Base-by-base conservation (phyloP, 2,888 invertebrate genomes). In the Hesperia comma region DNA sequence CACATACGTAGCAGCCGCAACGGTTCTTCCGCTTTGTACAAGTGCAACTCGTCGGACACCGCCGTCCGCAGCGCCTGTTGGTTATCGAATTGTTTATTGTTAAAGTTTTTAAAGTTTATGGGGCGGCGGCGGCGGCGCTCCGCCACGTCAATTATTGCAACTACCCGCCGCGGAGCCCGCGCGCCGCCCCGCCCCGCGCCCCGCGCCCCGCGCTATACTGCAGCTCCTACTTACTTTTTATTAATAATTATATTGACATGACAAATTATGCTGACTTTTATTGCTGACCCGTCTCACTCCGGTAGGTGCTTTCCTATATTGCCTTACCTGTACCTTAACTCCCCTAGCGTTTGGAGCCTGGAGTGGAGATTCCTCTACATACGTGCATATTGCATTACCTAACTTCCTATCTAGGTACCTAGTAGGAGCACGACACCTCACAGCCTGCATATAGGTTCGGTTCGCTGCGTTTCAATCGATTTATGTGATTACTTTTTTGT, bases 61-160 rank as follows among this genome's bases (percentile, higher is more conserved):
- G 58, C 60, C 71, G 71, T 64, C 68, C 58, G 57, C 61, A 41
- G 71, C 71, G 69, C 68, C 68, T 60, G 61, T 68, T 69, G 61
- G 67, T 71, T 60, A 62, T 64, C 54, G 60, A 60, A 66, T 77
- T 77, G 79, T 78, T 74, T 74, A 74, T 84, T 84, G 87, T 88
- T 88, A 79, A 86, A 71, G 84, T 87, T 88, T 88, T 78, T 72
- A 86, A 84, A 88, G 83, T 88, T 83, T 87, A 87, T 82, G 71
- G 70, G 71, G 51, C 49, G 49, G 61, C 66, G 41, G 3, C 5
- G 33, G 66, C 54, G 7, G 26, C 40, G 17, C 43, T n/a, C n/a
- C 26, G 2, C 19, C 7, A 49, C 49, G 49, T 49, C 49, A 49
- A 49, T 49, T 49, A 49, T 17, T 46, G 17, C 8, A 15, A 46